Evolutionary conservation across 1,140 invertebrate species (phyloP), one percentile per base, ranked within the genome.

Genomic region (Apis laboriosa): DNA sequence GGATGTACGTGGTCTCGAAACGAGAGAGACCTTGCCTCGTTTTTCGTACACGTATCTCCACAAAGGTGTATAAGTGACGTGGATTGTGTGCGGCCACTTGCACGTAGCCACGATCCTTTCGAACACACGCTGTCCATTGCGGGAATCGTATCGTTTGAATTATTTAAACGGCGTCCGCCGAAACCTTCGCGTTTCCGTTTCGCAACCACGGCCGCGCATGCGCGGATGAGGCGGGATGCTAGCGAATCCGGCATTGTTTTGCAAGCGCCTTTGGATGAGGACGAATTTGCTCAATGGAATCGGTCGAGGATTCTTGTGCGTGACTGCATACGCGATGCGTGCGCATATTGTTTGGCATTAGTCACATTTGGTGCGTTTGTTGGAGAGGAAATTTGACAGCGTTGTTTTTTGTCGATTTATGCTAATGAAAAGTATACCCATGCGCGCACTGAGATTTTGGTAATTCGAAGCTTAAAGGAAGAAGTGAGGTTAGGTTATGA

Each of bases 121-220:
- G 49, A 49, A 64, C 55, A 74, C 55, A 49, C 21, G 4, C 17
- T 0, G 4, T 15, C 58, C 7, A 84, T 84, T 79, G 78, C 79
- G 79, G 68, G 71, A 72, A 43, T 43, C 28, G 73, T 28, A 13
- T 15, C 75, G 61, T 77, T 84, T 90, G 87, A 90, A 90, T 90
- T 90, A 90, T 90, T 90, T 85, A 88, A 90, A 43, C 81, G 49
- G 60, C 83, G 86, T 88, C 49, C 71, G 49, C 13, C 85, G 73
- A 86, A 77, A 56, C 85, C 66, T 79, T 64, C 61, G 82, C 72
- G 61, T 79, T 77, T 87, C 78, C 56, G 56, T 87, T 87, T 79
- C 56, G 77, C 61, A 88, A 88, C 77, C 74, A 28, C 17, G 51
- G 43, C 24, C 7, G 1, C 58, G 63, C 34, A 49, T 28, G 24